Evolutionary conservation across 1,140 invertebrate genomes (phyloP), one percentile per base, ranked within the genome.

Genomic region (Octopus sinensis): DNA sequence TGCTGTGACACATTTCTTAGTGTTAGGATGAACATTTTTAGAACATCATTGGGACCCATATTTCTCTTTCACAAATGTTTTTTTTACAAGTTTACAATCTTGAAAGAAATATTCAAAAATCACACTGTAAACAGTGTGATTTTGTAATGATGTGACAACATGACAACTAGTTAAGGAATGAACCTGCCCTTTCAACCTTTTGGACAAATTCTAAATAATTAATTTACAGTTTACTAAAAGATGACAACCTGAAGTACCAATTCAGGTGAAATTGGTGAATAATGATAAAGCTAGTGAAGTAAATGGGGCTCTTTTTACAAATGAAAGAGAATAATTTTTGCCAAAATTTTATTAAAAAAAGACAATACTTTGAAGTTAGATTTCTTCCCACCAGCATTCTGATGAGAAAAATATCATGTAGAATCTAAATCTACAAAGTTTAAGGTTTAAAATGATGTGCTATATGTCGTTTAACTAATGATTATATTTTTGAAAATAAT

Each of bases 31-130:
- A 62, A 62, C 56, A 62, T 62, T 62, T 62, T 62, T 62, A 62
- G 56, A 62, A 62, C 56, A 62, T 62, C 17, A 62, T 62, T 62
- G 56, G 56, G 56, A 62, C 56, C 9, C 17, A 62, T 62, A 62
- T 17, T 62, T 62, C 56, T 62, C 56, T 62, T 62, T 62, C 56
- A 62, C 56, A 62, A 62, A 62, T 62, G 56, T 62, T 62, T 62
- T 1, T 62, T 17, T 12, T 62, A 9, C 17, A 17, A 62, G 9
- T 62, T 43, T 43, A 43, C 30, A 43, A 43, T 43, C 30, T 43
- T 43, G 30, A 43, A 43, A 43, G 30, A 43, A 43, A 43, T 43
- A 43, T 43, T 43, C 30, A 43, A 43, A 43, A 43, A 43, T 43
- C 30, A 43, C 30, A 43, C 1, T 43, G 30, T 43, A 43, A 43